Evolutionary conservation across 2,113 vertebrate genomes (phyloP), one percentile per base, ranked within the genome.

Genomic region (Lanius ludovicianus): DNA sequence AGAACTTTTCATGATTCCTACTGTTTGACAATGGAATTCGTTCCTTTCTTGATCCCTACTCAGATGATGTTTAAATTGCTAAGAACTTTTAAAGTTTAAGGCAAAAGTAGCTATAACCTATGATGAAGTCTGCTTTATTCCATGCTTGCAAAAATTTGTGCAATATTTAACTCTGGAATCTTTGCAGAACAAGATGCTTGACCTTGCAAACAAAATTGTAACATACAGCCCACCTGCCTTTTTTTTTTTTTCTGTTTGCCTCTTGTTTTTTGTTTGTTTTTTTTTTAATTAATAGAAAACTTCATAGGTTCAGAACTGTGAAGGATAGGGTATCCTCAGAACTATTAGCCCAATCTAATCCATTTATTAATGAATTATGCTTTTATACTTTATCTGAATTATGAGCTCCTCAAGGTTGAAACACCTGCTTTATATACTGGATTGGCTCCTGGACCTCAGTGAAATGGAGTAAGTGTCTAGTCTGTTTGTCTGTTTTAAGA

Each of bases 221-320:
- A 22, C 10, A 23, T 64, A 15, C 1, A 76, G 7, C 2, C 1
- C 3, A 3, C 13, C 24, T 47, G 19, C 4, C 16, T 13, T 82
- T 75, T 82, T 75, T 47, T 56, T 56, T 56, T 67, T 42, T 30
- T 8, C 41, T 67, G 6, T 44, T 46, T 75, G 4, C 47, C 3
- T 75, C 8, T 37, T 19, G 11, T 4, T 27, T 15, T 47, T 47
- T 47, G 21, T 37, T 37, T 37, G 3, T 35, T 37, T 23, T 41
- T 27, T 25, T 65, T 37, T 49, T 11, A 31, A 53, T 12, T 1
- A 65, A 7, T 19, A 57, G 41, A 49, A 82, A 64, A 50, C 35
- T 10, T 62, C 20, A 19, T 25, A 16, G 5, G 11, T 77, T 77
- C 0, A 1, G 10, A 55, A 5, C 2, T 18, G 15, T 47, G 11